phyloP scores from a whole-genome alignment of 2,797 vertebrate genomes.

The Momotus momota region DNA sequence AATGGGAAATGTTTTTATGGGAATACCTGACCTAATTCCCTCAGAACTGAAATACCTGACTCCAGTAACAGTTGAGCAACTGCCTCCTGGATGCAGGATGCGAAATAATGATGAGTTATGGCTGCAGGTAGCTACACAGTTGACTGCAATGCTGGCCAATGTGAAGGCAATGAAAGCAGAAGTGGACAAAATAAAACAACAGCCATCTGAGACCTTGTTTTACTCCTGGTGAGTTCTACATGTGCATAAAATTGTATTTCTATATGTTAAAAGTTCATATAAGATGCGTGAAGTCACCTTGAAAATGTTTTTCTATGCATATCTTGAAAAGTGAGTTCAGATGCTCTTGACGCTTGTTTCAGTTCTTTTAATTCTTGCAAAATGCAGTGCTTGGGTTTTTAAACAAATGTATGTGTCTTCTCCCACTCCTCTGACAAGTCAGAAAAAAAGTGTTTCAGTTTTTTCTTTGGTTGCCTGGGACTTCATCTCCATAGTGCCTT shows the following conservation, averaged over 20 bases:
- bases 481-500: not conserved
- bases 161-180: slow-evolving; percentile 80
- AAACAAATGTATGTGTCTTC: not conserved
- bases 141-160: slow-evolving; percentile 77
- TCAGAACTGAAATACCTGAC: slow-evolving; percentile 82
- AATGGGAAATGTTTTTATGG: not conserved
- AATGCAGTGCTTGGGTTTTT: not conserved
- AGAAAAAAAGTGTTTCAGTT: not conserved
- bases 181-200: slow-evolving; percentile 80
- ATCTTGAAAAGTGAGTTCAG: not conserved
- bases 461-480: not conserved
- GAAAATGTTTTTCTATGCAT: not conserved
- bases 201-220: slow-evolving; percentile 79
- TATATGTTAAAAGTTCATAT: not conserved
- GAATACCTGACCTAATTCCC: slow-evolving; percentile 23
- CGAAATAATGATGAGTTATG: slow-evolving; percentile 83
- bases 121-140: slow-evolving; percentile 74
- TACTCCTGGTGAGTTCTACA: slow-evolving; percentile 86
- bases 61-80: slow-evolving; percentile 81
- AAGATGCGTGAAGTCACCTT: not conserved
- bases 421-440: not conserved
- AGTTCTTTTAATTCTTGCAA: not conserved
- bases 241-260: not conserved
- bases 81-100: slow-evolving; percentile 88
- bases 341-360: not conserved